phyloP scores from a whole-genome alignment of 2,113 vertebrate species.

The Gallinago jamesoni region DNA sequence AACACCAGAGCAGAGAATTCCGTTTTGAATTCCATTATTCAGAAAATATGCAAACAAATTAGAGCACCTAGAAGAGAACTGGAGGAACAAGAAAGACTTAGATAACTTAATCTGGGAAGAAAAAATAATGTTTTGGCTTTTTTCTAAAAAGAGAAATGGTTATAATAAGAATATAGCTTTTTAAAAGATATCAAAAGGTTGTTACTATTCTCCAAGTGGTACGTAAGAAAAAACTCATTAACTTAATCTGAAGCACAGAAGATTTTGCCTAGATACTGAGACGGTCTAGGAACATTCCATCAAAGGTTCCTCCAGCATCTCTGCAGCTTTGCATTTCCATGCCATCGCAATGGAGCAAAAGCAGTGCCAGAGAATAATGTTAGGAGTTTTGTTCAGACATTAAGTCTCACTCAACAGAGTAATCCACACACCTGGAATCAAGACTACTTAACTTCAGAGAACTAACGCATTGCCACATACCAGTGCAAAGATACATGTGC shows the following conservation, averaged over 20 bases:
- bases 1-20: neutral
- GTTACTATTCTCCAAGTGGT: neutral
- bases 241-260: neutral
- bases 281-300: neutral
- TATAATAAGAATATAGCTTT: neutral
- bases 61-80: neutral
- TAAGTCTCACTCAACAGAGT: neutral
- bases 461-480: neutral
- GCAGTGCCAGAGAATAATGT: neutral
- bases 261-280: neutral
- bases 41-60: neutral
- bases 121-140: neutral
- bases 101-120: neutral
- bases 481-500: neutral
- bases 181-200: neutral
- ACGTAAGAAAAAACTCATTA: neutral
- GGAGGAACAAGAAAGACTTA: neutral
- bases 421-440: neutral
- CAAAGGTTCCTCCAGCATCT: neutral
- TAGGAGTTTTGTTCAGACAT: neutral
- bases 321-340: neutral
- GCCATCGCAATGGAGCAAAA: neutral
- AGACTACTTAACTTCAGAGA: neutral
- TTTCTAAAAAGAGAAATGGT: neutral
- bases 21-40: neutral